These are phyloP conservation scores for Bhutanitis thaidina DNA, from an alignment of 2,888 invertebrate species.

Conservation along the genomic window DNA sequence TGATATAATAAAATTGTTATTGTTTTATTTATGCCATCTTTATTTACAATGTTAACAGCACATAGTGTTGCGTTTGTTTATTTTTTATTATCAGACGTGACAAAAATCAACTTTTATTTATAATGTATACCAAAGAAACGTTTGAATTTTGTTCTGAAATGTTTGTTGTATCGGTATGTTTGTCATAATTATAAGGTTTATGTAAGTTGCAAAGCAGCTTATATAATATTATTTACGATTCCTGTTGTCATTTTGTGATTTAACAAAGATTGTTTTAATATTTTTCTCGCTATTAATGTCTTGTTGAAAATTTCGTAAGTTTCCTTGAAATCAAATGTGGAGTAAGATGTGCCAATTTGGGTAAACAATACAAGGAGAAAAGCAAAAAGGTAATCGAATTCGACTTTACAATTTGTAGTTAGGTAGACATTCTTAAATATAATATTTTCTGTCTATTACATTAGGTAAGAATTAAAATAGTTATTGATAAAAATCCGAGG, in stretches of 20 bases:
- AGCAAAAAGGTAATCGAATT: slow-evolving; percentile 28
- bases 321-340: no score
- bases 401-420: slow-evolving; percentile 33
- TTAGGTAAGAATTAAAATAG: neutral
- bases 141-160: neutral
- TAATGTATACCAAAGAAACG: slow-evolving; percentile 39
- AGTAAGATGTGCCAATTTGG: slow-evolving; percentile 48
- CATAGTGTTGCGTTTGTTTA: neutral
- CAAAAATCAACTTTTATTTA: neutral
- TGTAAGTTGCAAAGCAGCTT: neutral
- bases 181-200: neutral
- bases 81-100: neutral
- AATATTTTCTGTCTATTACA: slow-evolving; percentile 19
- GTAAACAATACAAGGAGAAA: slow-evolving; percentile 32
- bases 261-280: no score
- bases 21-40: neutral
- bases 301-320: no score
- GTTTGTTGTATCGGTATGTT: neutral
- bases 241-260: neutral
- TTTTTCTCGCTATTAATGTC: no score
- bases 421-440: slow-evolving; percentile 35
- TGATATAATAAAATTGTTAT: neutral
- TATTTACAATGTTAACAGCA: neutral
- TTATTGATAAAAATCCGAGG: neutral
- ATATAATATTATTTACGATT: neutral